Evolutionary conservation across 2,113 vertebrate genomes (phyloP), one percentile per base, ranked within the genome.

Genomic region (Hassar affinis): DNA sequence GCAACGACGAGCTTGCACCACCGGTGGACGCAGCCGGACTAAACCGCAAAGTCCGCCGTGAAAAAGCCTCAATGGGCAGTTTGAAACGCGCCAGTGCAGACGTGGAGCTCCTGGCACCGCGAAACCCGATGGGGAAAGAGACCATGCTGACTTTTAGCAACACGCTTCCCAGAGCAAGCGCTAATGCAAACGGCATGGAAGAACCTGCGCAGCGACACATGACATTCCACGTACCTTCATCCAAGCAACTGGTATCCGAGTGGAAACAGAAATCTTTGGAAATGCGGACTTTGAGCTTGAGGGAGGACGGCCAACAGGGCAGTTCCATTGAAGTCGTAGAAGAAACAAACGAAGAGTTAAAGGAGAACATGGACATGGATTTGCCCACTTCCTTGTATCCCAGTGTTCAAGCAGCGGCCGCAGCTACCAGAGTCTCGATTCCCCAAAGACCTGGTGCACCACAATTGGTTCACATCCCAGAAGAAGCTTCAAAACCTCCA

Each of bases 61-160:
- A 96, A 77, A 96, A 96, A 89, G 94, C 94, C 38, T 96, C 96
- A 8, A 80, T 97, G 86, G 94, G 94, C 25, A 96, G 95, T 83
- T 90, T 98, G 86, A 98, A 99, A 92, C 92, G 97, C 88, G 95
- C 96, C 47, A 99, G 97, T 8, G 96, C 97, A 17, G 97, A 99
- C 10, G 96, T 99, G 64, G 97, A 99, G 89, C 95, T 98, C 84
- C 97, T 99, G 88, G 94, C 93, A 45, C 95, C 97, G 0, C 92
- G 96, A 85, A 99, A 96, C 90, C 97, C 98, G 0, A 95, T 97
- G 93, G 97, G 95, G 35, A 96, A 96, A 82, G 98, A 99, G 89
- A 98, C 96, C 82, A 97, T 98, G 96, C 96, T 98, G 47, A 98
- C 95, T 35, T 99, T 99, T 92, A 99, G 98, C 92, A 99, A 98